Evolutionary conservation across 2,113 vertebrate species (phyloP).

Genomic region (Chloebia gouldiae): DNA sequence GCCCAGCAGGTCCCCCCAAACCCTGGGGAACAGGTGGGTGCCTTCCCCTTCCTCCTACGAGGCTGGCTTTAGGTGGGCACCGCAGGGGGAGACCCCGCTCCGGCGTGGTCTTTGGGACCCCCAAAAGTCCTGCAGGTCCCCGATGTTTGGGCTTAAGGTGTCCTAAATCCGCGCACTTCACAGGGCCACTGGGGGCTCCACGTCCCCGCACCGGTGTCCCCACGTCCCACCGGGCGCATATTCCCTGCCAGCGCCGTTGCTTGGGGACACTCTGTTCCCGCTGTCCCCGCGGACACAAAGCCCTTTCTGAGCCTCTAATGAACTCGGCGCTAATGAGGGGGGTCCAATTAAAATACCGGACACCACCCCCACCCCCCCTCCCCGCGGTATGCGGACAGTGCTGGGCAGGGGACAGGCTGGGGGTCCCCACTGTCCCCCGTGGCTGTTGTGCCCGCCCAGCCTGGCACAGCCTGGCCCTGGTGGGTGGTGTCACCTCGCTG

Average conservation of each 20-base stretch:
- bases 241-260: neutral
- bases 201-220: neutral
- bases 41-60: neutral
- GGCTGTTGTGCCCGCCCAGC: neutral
- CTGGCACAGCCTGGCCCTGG: neutral
- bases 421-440: neutral
- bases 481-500: neutral
- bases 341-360: constrained; percentile 31
- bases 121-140: neutral
- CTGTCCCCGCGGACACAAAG: neutral
- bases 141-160: neutral
- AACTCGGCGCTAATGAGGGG: constrained; percentile 14
- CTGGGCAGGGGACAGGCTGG: neutral
- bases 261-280: neutral
- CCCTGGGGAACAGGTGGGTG: neutral
- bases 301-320: constrained; percentile 11
- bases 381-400: neutral
- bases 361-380: neutral
- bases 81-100: too few relatives aligned
- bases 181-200: neutral
- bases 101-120: neutral
- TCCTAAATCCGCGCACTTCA: neutral
- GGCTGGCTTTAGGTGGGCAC: neutral
- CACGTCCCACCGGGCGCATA: neutral
- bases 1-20: neutral